A percentile compares a stretch with the other conserved stretches of the same genome.
Evolutionary conservation across 2,797 vertebrate genomes (phyloP).

Genomic region (Gadopsis bispinosus): DNA sequence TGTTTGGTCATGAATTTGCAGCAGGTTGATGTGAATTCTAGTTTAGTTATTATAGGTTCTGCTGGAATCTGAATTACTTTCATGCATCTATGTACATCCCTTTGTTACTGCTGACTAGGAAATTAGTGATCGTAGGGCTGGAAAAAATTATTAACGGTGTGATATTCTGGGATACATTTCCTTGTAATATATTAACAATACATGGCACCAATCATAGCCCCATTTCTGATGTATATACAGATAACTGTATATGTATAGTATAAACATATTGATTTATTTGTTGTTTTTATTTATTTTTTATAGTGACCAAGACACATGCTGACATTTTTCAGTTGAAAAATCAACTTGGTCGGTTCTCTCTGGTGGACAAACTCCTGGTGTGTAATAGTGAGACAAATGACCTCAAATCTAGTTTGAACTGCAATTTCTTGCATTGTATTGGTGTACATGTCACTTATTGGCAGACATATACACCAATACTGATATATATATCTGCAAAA

Average conservation of each 20-base stretch:
- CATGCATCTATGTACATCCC: too few species aligned
- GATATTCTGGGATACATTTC: background rate
- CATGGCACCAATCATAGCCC: background rate
- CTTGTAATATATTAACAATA: background rate
- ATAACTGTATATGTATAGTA: background rate
- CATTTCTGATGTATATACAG: background rate
- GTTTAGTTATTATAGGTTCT: constrained; percentile 29
- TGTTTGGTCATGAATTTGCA: constrained; percentile 36
- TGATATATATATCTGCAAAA: too few species aligned
- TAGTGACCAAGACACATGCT: background rate
- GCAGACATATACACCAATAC: background rate
- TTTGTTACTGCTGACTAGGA: background rate
- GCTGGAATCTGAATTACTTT: background rate
- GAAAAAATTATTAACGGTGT: background rate
- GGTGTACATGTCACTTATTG: background rate
- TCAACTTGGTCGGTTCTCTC: too few species aligned
- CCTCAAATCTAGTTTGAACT: background rate
- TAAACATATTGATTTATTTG: too few species aligned
- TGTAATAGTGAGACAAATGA: background rate
- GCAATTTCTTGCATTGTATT: too few species aligned
- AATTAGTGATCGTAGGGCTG: background rate
- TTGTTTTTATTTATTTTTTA: too few species aligned
- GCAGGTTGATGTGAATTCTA: constrained; percentile 24
- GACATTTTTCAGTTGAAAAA: background rate
- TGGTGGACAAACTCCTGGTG: too few species aligned